These are phyloP conservation scores for Alouatta palliata DNA, from an alignment of 2,113 vertebrate species.

Conservation along the genomic window DNA sequence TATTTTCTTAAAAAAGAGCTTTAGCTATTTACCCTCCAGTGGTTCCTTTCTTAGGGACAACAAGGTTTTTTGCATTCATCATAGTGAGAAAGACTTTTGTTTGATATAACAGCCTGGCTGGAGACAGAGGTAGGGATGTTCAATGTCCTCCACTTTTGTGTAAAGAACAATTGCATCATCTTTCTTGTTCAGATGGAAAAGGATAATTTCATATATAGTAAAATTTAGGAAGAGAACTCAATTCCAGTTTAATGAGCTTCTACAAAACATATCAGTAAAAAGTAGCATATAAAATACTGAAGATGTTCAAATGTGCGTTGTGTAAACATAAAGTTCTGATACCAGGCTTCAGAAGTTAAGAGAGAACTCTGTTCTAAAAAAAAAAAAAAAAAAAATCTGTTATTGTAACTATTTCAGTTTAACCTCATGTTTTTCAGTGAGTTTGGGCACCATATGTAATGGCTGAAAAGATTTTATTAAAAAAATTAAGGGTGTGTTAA, in stretches of 20 bases:
- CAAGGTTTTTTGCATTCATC: constrained; percentile 48
- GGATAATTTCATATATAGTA: constrained; percentile 28
- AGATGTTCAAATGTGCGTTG: neutral
- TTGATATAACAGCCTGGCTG: constrained; percentile 23
- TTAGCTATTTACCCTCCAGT: constrained; percentile 45
- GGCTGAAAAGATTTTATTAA: neutral
- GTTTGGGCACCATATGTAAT: neutral
- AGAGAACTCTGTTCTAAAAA: neutral
- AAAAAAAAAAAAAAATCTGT: neutral
- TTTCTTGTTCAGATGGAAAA: neutral
- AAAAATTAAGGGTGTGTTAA: neutral
- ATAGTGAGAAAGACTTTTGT: constrained; percentile 61
- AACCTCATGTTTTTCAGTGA: neutral
- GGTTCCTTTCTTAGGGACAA: neutral
- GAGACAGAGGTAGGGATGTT: neutral
- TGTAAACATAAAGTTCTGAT: neutral
- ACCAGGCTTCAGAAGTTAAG: neutral
- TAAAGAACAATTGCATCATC: constrained; percentile 46
- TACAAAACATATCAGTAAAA: neutral
- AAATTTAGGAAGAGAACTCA: constrained; percentile 50
- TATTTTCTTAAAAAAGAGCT: constrained; percentile 37
- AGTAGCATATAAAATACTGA: neutral
- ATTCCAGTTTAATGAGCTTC: neutral
- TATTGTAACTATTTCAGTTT: neutral
- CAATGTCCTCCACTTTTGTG: constrained; percentile 36